Evolutionary conservation across 1,140 invertebrate genomes (phyloP).

Genomic region (Drosophila nigromelanica): DNA sequence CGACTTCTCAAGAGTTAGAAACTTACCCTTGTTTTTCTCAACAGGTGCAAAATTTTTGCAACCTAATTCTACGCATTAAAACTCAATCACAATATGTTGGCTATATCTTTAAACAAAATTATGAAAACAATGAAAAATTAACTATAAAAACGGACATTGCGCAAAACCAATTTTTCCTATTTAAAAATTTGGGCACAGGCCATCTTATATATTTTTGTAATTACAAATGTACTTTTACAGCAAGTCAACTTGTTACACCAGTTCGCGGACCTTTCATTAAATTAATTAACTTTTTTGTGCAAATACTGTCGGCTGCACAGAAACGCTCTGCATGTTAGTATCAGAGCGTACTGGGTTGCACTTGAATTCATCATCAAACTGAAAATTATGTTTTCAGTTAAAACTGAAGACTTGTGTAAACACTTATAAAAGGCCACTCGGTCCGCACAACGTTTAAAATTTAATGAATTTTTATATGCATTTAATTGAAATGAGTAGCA

Average conservation of each 20-base stretch:
- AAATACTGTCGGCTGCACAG: conserved; percentile 38
- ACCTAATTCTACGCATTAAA: no score
- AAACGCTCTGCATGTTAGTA: conserved; percentile 22
- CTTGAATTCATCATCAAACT: conserved; percentile 52
- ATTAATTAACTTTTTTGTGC: conserved; percentile 52
- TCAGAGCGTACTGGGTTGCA: conserved; percentile 17
- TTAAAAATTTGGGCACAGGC: background rate
- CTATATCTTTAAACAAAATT: no score
- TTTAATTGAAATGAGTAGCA: conserved; percentile 14
- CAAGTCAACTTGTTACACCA: conserved; percentile 21
- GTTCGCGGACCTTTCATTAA: conserved; percentile 40
- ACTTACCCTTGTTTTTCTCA: no score
- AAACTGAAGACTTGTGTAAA: conserved; percentile 54
- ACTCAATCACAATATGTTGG: no score
- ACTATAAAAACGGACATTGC: background rate
- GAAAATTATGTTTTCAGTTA: conserved; percentile 53
- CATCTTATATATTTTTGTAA: conserved; percentile 19
- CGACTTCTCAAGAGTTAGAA: no score
- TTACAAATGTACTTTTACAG: conserved; percentile 23
- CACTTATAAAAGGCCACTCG: conserved; percentile 40
- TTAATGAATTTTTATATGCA: conserved; percentile 31
- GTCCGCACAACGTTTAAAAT: conserved; percentile 28
- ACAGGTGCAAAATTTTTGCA: no score
- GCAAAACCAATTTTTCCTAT: background rate
- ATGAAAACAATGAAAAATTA: background rate